These are phyloP conservation scores for Hormaphis cornu DNA, from an alignment of 1,140 invertebrate species.

Conservation along the genomic window DNA sequence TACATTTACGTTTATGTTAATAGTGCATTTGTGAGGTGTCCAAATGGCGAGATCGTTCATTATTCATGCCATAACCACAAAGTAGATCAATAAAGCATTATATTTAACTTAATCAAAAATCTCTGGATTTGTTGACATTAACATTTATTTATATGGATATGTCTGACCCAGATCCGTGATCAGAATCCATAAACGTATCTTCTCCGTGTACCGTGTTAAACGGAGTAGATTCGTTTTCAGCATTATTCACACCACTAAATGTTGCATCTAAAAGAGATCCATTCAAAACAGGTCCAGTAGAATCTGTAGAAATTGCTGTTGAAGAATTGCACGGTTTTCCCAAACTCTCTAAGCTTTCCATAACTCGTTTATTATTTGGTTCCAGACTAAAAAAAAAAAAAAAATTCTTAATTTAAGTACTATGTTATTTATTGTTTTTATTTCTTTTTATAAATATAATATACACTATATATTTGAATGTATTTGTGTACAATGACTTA, in stretches of 20 bases:
- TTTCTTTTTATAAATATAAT: background rate
- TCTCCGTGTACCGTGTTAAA: slow-evolving; percentile 16
- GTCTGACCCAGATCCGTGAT: slow-evolving; percentile 25
- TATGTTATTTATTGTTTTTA: slow-evolving; percentile 25
- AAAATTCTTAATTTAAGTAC: slow-evolving; percentile 41
- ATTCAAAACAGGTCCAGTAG: slow-evolving; percentile 22
- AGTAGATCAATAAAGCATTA: slow-evolving; percentile 7
- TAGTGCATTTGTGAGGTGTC: slow-evolving; percentile 83
- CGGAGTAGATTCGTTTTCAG: slow-evolving; percentile 25
- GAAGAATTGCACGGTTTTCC: slow-evolving; percentile 44
- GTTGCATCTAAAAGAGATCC: slow-evolving; percentile 22
- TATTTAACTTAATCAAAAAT: background rate
- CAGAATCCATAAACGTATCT: slow-evolving; percentile 30
- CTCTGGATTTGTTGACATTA: background rate
- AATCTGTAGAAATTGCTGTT: slow-evolving; percentile 36
- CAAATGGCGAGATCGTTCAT: slow-evolving; percentile 85
- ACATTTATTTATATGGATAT: slow-evolving; percentile 1
- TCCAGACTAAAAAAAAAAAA: slow-evolving; percentile 49
- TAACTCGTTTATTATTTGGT: slow-evolving; percentile 56
- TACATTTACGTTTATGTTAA: slow-evolving; percentile 40
- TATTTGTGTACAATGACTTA: too few species aligned
- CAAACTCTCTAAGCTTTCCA: slow-evolving; percentile 58
- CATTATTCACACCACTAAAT: slow-evolving; percentile 28
- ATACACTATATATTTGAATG: too few species aligned
- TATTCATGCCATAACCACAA: slow-evolving; percentile 58